phyloP scores from a whole-genome alignment of 1,140 invertebrate species.

The Idris sp. region DNA sequence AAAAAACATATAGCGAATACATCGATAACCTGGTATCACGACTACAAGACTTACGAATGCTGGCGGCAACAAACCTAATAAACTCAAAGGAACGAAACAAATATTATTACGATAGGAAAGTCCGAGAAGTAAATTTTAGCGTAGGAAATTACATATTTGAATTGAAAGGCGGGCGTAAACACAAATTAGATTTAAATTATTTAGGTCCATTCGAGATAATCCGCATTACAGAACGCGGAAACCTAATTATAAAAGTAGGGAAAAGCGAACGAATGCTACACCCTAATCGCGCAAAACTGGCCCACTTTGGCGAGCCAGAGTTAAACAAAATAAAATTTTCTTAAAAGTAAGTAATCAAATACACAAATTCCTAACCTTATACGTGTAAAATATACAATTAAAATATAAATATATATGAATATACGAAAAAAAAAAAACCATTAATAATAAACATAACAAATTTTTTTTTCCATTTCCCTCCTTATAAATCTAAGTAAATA shows the following conservation, averaged over 20 bases:
- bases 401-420: too few relatives aligned
- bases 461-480: too few relatives aligned
- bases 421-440: too few relatives aligned
- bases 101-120: slow-evolving; percentile 16
- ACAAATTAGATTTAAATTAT: slow-evolving; percentile 3
- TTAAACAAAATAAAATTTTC: too few relatives aligned
- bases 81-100: slow-evolving; percentile 10
- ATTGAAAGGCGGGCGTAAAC: slow-evolving; percentile 1
- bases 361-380: too few relatives aligned
- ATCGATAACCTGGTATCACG: background rate
- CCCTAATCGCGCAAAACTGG: slow-evolving; percentile 10
- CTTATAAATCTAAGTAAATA: too few relatives aligned
- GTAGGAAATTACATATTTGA: slow-evolving; percentile 21
- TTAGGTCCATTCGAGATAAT: background rate
- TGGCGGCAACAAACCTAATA: slow-evolving; percentile 5
- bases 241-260: background rate
- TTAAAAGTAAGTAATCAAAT: too few relatives aligned
- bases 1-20: background rate
- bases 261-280: background rate
- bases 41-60: background rate
- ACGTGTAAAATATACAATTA: too few relatives aligned
- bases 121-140: background rate
- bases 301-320: slow-evolving; percentile 1
- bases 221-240: background rate
- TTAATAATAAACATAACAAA: too few relatives aligned